Evolutionary conservation across 2,797 vertebrate species (phyloP).

Genomic region (Sarcoramphus papa): DNA sequence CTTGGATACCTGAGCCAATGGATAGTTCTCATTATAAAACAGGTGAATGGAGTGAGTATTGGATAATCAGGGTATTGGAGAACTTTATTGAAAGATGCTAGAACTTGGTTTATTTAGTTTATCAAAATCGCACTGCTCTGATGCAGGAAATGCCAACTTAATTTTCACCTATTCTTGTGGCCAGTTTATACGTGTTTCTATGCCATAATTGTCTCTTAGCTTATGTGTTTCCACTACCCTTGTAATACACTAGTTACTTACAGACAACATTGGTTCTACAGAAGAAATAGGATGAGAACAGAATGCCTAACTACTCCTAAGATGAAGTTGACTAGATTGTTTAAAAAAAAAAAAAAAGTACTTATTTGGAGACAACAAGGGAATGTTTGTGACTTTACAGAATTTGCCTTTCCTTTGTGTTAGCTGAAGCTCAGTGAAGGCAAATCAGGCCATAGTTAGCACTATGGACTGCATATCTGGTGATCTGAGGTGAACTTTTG

Average conservation of each 20-base stretch:
- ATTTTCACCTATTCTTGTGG: background rate
- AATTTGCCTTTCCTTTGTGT: background rate
- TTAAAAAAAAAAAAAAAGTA: background rate
- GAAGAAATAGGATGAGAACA: background rate
- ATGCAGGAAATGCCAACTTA: background rate
- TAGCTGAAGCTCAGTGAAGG: background rate
- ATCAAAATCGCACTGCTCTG: background rate
- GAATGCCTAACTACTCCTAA: background rate
- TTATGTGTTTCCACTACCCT: background rate
- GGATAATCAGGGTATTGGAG: background rate
- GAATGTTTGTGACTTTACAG: background rate
- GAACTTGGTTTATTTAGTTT: background rate
- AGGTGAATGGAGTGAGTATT: background rate
- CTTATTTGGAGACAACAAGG: background rate
- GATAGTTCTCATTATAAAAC: background rate
- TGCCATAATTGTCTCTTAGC: background rate
- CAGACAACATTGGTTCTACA: background rate
- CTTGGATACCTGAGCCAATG: background rate
- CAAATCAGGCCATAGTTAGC: background rate
- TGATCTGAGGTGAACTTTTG: background rate
- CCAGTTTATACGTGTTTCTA: background rate
- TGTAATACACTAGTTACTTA: background rate
- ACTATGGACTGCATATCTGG: background rate
- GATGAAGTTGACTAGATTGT: background rate
- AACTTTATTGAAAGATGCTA: background rate